phyloP scores from a whole-genome alignment of 1,140 invertebrate species.

The Anthonomus grandis region DNA sequence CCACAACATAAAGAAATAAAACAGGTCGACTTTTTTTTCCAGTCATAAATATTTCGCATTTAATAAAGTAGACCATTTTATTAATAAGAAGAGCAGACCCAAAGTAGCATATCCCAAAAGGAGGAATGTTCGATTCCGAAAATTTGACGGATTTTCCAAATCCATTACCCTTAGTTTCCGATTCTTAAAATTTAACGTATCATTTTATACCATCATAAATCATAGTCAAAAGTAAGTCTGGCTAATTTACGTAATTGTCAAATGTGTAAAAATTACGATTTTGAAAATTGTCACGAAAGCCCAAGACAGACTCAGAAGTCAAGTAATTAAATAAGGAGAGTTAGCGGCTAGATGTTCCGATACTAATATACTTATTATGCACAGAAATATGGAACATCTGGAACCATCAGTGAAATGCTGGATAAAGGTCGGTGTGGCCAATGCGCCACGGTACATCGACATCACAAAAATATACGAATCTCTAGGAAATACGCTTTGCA shows the following conservation, averaged over 20 bases:
- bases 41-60: not conserved
- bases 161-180: no score
- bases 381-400: conserved; percentile 18
- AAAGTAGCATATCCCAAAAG: no score
- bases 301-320: no score
- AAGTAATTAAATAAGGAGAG: no score
- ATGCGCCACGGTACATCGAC: conserved; percentile 25
- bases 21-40: not conserved
- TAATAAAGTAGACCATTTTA: not conserved
- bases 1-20: not conserved
- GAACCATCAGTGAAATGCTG: conserved; percentile 13
- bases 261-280: no score
- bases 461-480: no score
- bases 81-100: not conserved
- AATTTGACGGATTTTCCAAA: not conserved
- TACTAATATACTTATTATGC: conserved; percentile 20
- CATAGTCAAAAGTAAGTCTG: no score
- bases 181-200: not conserved
- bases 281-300: no score
- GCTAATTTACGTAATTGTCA: no score
- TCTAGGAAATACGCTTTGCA: no score
- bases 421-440: conserved; percentile 20
- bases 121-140: not conserved
- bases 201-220: not conserved
- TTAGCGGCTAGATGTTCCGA: conserved; percentile 17